These are phyloP conservation scores for Salvator merianae DNA, from an alignment of 2,113 vertebrate species.

Conservation along the genomic window DNA sequence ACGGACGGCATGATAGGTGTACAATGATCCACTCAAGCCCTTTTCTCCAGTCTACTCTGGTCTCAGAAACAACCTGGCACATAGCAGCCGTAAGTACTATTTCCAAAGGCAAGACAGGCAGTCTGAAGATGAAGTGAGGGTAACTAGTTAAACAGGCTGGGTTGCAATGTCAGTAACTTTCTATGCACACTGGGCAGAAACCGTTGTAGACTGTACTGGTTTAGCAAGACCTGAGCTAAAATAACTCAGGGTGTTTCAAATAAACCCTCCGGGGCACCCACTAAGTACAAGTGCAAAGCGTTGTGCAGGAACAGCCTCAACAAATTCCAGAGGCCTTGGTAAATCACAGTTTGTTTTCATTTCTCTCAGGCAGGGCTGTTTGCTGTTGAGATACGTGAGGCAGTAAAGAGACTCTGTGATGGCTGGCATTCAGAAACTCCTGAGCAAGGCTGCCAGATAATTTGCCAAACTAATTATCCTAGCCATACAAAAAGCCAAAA, in stretches of 20 bases:
- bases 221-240: slow-evolving; percentile 2
- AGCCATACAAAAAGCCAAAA: no score
- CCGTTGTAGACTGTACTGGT: background rate
- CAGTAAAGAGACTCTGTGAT: background rate
- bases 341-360: background rate
- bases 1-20: background rate
- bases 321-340: background rate
- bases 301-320: background rate
- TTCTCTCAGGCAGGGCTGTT: background rate
- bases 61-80: background rate
- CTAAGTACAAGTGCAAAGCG: background rate
- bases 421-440: background rate
- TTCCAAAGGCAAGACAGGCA: background rate
- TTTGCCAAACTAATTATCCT: no score
- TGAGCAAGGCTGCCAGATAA: background rate
- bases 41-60: background rate
- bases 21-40: background rate
- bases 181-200: slow-evolving; percentile 22
- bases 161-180: slow-evolving; percentile 23
- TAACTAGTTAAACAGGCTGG: slow-evolving; percentile 10
- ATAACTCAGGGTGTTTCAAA: background rate
- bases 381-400: background rate
- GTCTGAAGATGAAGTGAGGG: background rate
- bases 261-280: background rate
- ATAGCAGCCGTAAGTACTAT: background rate